Conservation (phyloP, 2,888 invertebrate species). For the Athripsodes cinereus region DNA sequence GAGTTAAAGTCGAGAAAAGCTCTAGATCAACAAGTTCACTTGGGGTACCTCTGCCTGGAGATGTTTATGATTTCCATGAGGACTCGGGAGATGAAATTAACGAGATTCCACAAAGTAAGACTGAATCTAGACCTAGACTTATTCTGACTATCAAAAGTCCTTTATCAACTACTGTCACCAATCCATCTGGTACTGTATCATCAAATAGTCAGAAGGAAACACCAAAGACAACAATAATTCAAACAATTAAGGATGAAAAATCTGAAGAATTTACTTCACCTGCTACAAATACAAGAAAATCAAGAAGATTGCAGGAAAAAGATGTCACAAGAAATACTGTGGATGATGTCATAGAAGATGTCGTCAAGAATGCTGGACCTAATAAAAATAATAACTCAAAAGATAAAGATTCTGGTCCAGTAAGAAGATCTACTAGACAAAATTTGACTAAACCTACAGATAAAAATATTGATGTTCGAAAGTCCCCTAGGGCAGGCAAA, state of each 20-base stretch:
- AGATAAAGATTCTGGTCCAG: constrained; percentile 35
- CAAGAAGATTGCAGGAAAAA: constrained; percentile 71
- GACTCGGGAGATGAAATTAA: constrained; percentile 75
- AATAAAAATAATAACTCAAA: constrained; percentile 37
- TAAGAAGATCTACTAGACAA: constrained; percentile 54
- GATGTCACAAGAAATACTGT: constrained; percentile 70
- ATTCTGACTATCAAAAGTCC: constrained; percentile 79
- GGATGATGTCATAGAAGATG: constrained; percentile 87
- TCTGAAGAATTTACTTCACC: constrained; percentile 59
- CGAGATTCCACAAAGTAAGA: constrained; percentile 38
- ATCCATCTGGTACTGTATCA: constrained; percentile 32
- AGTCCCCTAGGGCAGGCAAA: constrained; percentile 59
- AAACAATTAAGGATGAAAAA: constrained; percentile 41
- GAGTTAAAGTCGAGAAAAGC: constrained; percentile 51
- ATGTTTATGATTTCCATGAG: constrained; percentile 87
- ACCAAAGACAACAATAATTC: constrained; percentile 32
- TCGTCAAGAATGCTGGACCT: constrained; percentile 60
- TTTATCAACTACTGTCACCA: constrained; percentile 34
- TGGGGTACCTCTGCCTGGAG: constrained; percentile 59
- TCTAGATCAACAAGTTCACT: constrained; percentile 42
- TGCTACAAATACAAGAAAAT: constrained; percentile 69
- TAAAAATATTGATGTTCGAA: constrained; percentile 44
- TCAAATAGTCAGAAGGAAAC: constrained; percentile 22
- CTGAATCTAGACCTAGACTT: constrained; percentile 62
- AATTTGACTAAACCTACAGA: constrained; percentile 36